Evolutionary conservation across 2,888 invertebrate genomes (phyloP).

Genomic region (Ctenicera cuprea): DNA sequence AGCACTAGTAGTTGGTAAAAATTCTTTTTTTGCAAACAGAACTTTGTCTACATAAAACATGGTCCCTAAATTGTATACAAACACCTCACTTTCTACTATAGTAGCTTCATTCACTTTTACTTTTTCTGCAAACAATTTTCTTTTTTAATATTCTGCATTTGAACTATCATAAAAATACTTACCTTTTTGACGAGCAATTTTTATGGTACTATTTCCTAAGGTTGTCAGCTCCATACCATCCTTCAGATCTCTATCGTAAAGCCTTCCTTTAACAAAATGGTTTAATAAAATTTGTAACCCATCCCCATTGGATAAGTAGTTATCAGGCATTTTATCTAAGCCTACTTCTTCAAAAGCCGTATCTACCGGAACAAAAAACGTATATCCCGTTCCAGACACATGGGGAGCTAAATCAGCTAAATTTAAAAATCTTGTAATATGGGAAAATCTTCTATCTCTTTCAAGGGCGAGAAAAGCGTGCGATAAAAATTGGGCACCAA

Average conservation of each 20-base stretch:
- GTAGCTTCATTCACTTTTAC: slow-evolving; percentile 76
- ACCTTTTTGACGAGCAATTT: slow-evolving; percentile 73
- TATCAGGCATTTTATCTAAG: slow-evolving; percentile 76
- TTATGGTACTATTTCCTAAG: slow-evolving; percentile 76
- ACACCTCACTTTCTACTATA: slow-evolving; percentile 78
- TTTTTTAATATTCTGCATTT: slow-evolving; percentile 1
- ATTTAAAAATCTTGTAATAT: slow-evolving; percentile 79
- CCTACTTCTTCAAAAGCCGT: slow-evolving; percentile 79
- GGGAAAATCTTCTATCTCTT: slow-evolving; percentile 75
- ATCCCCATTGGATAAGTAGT: slow-evolving; percentile 75
- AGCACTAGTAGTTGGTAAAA: slow-evolving; percentile 60
- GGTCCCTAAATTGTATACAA: slow-evolving; percentile 80
- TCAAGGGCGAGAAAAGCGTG: slow-evolving; percentile 79
- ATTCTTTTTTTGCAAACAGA: slow-evolving; percentile 71
- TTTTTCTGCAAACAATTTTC: slow-evolving; percentile 68
- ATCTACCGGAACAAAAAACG: slow-evolving; percentile 83
- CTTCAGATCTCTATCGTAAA: slow-evolving; percentile 77
- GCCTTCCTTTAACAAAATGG: slow-evolving; percentile 78
- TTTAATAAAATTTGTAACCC: slow-evolving; percentile 77
- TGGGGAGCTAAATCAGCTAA: slow-evolving; percentile 78
- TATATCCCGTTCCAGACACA: slow-evolving; percentile 79
- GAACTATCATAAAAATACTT: slow-evolving; percentile 24
- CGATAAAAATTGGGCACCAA: slow-evolving; percentile 79
- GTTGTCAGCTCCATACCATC: slow-evolving; percentile 75
- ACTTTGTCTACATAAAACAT: slow-evolving; percentile 80